Percentiles rank a stretch among this genome's conserved stretches.
phyloP scores from a whole-genome alignment of 2,113 vertebrate species.

The Megaleporinus macrocephalus region DNA sequence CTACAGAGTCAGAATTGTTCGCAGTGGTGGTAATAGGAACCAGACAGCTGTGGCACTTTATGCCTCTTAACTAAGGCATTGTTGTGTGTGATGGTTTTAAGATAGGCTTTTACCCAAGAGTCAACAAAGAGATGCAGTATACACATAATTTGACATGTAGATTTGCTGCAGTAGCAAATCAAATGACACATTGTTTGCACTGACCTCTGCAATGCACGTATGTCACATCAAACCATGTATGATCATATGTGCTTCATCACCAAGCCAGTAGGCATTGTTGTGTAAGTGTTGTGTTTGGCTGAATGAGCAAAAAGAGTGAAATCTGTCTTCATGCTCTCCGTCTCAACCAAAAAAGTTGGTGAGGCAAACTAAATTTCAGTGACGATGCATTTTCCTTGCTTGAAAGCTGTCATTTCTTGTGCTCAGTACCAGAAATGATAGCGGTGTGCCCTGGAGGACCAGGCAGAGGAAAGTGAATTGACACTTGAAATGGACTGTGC shows the following conservation, averaged over 20 bases:
- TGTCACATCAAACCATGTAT: too few relatives aligned
- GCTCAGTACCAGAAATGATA: constrained; percentile 6
- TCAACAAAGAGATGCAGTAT: too few relatives aligned
- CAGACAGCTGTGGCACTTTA: too few relatives aligned
- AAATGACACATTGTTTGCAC: too few relatives aligned
- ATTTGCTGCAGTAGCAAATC: too few relatives aligned
- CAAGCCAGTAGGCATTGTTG: not conserved
- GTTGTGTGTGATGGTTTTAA: too few relatives aligned
- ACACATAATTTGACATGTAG: too few relatives aligned
- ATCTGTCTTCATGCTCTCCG: not conserved
- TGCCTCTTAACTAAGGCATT: too few relatives aligned
- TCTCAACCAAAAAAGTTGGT: not conserved
- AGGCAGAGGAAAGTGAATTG: constrained; percentile 33
- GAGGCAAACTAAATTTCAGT: constrained; percentile 11
- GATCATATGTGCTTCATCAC: not conserved
- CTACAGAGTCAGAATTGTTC: too few relatives aligned
- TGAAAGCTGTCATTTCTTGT: constrained; percentile 12
- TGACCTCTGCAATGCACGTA: too few relatives aligned
- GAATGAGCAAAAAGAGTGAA: not conserved
- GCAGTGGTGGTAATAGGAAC: too few relatives aligned
- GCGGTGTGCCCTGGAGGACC: constrained; percentile 8
- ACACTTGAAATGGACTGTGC: constrained; percentile 45
- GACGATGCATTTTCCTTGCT: constrained; percentile 31
- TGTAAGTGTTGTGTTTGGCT: constrained; percentile 4
- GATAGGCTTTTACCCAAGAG: too few relatives aligned